phyloP scores from a whole-genome alignment of 2,113 vertebrate species.

The Silurus glanis region DNA sequence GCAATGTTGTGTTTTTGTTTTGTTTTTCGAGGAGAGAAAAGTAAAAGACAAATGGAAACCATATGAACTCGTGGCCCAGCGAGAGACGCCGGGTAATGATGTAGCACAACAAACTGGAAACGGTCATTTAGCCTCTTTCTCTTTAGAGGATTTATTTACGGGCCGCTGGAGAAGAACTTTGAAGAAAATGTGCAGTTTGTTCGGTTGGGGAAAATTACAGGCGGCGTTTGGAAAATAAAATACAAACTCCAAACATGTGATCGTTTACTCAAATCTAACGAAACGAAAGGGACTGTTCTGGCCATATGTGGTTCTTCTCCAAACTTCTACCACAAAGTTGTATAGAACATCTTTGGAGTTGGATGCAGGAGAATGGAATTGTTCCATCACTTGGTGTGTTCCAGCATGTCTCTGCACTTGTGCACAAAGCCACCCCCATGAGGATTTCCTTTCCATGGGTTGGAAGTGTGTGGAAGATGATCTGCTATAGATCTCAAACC shows the following conservation, averaged over 20 bases:
- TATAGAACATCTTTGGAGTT: too few relatives aligned
- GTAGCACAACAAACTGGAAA: slow-evolving; percentile 20
- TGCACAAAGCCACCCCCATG: too few relatives aligned
- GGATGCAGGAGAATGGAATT: too few relatives aligned
- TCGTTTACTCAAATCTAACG: not conserved
- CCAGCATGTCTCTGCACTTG: too few relatives aligned
- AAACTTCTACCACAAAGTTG: too few relatives aligned
- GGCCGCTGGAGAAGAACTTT: not conserved
- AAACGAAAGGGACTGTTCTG: too few relatives aligned
- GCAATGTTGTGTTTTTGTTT: not conserved
- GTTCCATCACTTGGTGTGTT: too few relatives aligned
- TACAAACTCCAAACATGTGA: not conserved
- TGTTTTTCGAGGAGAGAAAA: not conserved
- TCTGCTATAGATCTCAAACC: too few relatives aligned
- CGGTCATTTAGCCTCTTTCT: slow-evolving; percentile 32
- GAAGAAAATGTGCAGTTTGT: slow-evolving; percentile 37
- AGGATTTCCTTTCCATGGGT: too few relatives aligned
- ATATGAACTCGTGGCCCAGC: slow-evolving; percentile 25
- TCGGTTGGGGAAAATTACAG: slow-evolving; percentile 27
- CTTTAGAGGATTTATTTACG: slow-evolving; percentile 46
- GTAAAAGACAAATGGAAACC: slow-evolving; percentile 31
- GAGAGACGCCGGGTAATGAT: not conserved
- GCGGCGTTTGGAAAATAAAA: not conserved
- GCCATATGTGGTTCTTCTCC: too few relatives aligned
- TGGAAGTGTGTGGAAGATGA: too few relatives aligned